Conservation (phyloP, 2,888 invertebrate genomes). For the Chouioia cunea region DNA sequence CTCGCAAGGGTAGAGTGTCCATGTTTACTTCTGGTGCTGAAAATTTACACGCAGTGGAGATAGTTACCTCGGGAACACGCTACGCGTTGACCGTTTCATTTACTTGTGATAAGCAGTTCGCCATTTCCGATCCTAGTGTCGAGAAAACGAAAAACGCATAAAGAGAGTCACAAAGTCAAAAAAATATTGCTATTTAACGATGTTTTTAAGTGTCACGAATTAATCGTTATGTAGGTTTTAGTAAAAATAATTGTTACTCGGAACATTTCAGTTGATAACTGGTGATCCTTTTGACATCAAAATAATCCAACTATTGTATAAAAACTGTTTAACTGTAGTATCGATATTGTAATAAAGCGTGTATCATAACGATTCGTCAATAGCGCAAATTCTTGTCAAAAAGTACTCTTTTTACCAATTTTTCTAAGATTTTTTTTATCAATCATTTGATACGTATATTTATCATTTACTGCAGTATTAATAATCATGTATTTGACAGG, state of each 20-base stretch:
- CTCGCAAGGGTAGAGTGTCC: conserved; percentile 81
- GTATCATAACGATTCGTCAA: no score
- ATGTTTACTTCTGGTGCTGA: conserved; percentile 91
- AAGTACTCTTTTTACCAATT: no score
- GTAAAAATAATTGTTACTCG: conserved; percentile 9
- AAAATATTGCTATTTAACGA: conserved; percentile 22
- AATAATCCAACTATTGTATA: no score
- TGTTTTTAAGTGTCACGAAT: conserved; percentile 12
- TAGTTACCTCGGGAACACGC: conserved; percentile 80
- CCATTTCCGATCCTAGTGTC: conserved; percentile 74
- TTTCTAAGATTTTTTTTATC: no score
- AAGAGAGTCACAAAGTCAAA: conserved; percentile 27
- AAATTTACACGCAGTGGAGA: conserved; percentile 86
- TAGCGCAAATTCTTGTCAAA: no score
- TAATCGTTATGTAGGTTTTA: neutral
- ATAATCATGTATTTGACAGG: conserved; percentile 11
- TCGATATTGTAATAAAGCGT: no score
- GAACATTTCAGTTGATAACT: conserved; percentile 13
- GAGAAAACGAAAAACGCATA: conserved; percentile 41
- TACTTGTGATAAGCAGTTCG: conserved; percentile 81
- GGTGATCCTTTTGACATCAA: neutral
- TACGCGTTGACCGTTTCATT: conserved; percentile 90
- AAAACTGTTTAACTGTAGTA: no score
- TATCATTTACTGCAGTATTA: conserved; percentile 15
- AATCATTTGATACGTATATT: neutral